Evolutionary conservation across 2,113 vertebrate species (phyloP), one percentile per base, ranked within the genome.

Genomic region (Halichoeres trimaculatus): DNA sequence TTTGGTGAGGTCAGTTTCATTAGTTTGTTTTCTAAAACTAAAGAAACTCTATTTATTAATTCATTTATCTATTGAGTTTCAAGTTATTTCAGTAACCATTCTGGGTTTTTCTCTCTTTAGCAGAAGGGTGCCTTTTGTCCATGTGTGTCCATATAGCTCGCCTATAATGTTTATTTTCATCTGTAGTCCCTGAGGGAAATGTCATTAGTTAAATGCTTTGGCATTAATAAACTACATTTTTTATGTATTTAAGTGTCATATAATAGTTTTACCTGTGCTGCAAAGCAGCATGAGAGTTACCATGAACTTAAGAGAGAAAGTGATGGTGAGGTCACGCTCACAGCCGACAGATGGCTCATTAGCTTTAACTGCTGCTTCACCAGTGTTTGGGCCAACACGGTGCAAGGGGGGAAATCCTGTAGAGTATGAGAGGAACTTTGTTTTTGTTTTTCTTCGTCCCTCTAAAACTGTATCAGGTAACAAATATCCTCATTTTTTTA

Each of bases 331-430:
- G 69, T 63, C 34, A 57, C 50, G 70, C 30, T 56, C 20, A 70
- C 59, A 17, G 47, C 65, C 41, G 51, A 69, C 59, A 76, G 36
- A 57, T 61, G 71, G 20, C 71, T 79, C 71, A 66, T 73, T 76
- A 82, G 63, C 48, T 30, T 48, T 10, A 50, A 52, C 23, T 51
- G 24, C 17, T 36, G 50, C 26, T 23, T 43, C 19, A 20, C 8
- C 19, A 2, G 14, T 16, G 47, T 16, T 13, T 26, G 17, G 58
- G 53, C 20, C 3, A 22, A 24, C 17, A 57, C 14, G 6, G 4
- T 60, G 24, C 24, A 52, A 10, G 5, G 30, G 1, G 10, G 23
- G 16, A 35, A 26, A 43, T 76, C 6, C 38, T 47, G 20, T 23
- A 23, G 11, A 59, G 6, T 30, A 30, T 30, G 30, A 3, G 30